Evolutionary conservation across 2,888 invertebrate species (phyloP).

Genomic region (Zygogramma bicolorata): DNA sequence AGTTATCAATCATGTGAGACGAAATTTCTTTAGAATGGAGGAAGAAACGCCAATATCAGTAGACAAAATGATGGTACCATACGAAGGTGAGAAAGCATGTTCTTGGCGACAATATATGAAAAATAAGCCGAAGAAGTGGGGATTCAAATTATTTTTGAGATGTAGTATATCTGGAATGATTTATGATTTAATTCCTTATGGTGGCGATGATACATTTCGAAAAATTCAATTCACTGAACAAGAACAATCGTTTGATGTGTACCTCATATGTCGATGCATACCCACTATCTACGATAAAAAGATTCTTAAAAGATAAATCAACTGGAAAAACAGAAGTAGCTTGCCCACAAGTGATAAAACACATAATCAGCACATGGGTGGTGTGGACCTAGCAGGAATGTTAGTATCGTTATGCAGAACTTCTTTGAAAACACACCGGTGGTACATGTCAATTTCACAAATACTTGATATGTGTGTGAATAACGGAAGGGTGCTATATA

Average conservation of each 20-base stretch:
- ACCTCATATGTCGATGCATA: too few species aligned
- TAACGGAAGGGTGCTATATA: conserved; percentile 19
- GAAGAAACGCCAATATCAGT: conserved; percentile 25
- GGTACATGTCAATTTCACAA: conserved; percentile 27
- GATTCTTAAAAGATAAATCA: too few species aligned
- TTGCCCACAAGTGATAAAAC: conserved; percentile 15
- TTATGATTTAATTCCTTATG: conserved; percentile 14
- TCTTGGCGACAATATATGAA: neutral
- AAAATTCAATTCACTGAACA: too few species aligned
- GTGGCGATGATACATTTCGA: conserved; percentile 10
- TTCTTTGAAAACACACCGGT: conserved; percentile 17
- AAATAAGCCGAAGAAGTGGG: conserved; percentile 37
- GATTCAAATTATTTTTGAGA: too few species aligned
- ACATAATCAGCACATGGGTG: conserved; percentile 7
- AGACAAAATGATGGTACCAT: conserved; percentile 41
- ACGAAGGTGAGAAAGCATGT: conserved; percentile 15
- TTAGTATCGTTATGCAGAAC: conserved; percentile 16
- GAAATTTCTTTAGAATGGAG: conserved; percentile 37
- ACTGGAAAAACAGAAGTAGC: conserved; percentile 11
- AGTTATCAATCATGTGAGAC: conserved; percentile 30
- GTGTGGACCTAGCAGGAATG: conserved; percentile 18
- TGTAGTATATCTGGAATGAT: neutral
- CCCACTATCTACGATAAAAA: too few species aligned
- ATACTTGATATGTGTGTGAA: conserved; percentile 22
- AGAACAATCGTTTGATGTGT: conserved; percentile 6